Evolutionary conservation across 2,113 vertebrate species (phyloP), one percentile per base, ranked within the genome.

Genomic region (Perognathus longimembris): DNA sequence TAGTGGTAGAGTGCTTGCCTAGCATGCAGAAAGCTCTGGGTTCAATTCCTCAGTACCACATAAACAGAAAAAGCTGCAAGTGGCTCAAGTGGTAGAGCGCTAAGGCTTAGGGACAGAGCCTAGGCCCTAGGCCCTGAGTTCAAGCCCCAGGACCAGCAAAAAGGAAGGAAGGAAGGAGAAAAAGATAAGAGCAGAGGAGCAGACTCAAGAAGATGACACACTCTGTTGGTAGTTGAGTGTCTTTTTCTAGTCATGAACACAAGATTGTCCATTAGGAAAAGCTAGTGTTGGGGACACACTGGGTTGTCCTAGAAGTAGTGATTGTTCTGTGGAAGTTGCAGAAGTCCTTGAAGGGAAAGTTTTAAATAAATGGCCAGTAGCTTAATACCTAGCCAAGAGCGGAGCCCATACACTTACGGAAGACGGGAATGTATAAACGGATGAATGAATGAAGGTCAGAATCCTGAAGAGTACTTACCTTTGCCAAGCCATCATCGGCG

Each of bases 121-220:
- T 12, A 45, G 45, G 45, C 45, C 45, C 10, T 12, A 45, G 45
- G 45, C 45, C 45, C 45, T 45, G 45, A 45, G 12, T 45, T 45
- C 45, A 45, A 45, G 45, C 45, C 45, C 45, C 45, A 45, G 45
- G 45, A 45, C 45, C 20, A 17, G 57, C 20, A 59, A 59, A 59
- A 59, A 17, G 20, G 17, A n/a, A n/a, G n/a, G n/a, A n/a, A n/a
- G n/a, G n/a, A n/a, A n/a, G n/a, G n/a, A n/a, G n/a, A 15, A 36
- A 83, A 30, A 85, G 70, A 34, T 34, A 90, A 84, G 64, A 89
- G 34, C 24, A 67, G 74, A 87, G 54, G 34, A 77, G 18, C 63
- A 75, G 74, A 20, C 63, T 74, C 45, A 2, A 12, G 91, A 40
- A 80, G 38, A 85, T 66, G 78, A 50, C 30, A 77, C 59, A 38